A percentile compares a stretch with the other conserved stretches of the same genome.
Evolutionary conservation across 2,113 vertebrate genomes (phyloP).

Genomic region (Tamias sibiricus): DNA sequence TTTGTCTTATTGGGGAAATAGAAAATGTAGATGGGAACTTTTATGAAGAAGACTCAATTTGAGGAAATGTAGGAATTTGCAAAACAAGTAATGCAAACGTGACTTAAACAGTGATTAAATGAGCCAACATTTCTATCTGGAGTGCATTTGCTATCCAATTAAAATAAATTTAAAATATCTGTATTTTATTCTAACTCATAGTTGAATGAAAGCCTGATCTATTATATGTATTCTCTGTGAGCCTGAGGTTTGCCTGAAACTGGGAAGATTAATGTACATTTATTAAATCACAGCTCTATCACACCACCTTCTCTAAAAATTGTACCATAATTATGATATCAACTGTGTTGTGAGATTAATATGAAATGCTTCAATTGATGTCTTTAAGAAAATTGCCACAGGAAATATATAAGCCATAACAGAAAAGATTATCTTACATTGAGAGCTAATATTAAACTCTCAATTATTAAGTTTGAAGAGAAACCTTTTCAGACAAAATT

Average conservation of each 20-base stretch:
- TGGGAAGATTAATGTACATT: background rate
- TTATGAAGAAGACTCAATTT: background rate
- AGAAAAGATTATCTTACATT: background rate
- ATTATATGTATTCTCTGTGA: background rate
- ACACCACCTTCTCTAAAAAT: background rate
- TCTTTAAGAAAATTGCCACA: background rate
- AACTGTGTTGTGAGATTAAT: background rate
- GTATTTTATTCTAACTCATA: background rate
- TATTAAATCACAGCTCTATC: background rate
- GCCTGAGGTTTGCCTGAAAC: conserved; percentile 9
- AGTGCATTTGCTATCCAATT: background rate
- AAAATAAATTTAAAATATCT: conserved; percentile 52
- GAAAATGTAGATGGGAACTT: background rate
- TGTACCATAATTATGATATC: background rate
- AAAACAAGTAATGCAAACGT: background rate
- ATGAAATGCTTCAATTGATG: background rate
- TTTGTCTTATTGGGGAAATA: conserved; percentile 32
- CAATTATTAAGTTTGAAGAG: background rate
- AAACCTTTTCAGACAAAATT: background rate
- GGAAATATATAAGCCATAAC: background rate
- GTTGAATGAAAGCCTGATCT: conserved; percentile 13
- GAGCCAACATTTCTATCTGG: background rate
- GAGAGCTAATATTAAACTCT: background rate
- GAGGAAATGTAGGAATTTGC: background rate
- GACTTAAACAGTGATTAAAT: background rate